Base-by-base conservation (phyloP, 2,113 vertebrate species). In the Odocoileus virginianus region DNA sequence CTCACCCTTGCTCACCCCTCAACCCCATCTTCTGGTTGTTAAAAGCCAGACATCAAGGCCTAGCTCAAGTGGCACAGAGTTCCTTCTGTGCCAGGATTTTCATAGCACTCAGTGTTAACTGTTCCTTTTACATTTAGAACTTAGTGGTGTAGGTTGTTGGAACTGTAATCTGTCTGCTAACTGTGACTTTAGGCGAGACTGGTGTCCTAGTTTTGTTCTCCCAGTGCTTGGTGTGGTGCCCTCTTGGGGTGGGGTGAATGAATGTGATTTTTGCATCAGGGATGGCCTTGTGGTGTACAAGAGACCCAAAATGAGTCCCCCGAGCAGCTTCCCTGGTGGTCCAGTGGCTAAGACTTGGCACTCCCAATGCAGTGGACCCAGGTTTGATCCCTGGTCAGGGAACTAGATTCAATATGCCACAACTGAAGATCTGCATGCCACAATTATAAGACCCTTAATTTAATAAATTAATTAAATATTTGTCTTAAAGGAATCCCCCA, bases 321-420 rank as follows among this genome's bases (percentile, higher is more conserved):
- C 1, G 2, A 43, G 36, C 0, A 0, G 36, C 36, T 27, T 76
- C 21, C 36, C 36, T 76, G 12, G 36, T 14, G 71, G 12, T 43
- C 71, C 71, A 76, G 21, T 43, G 36, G 23, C 28, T 43, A 43
- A 43, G 36, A 43, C 71, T 74, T 25, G 5, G 25, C 71, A 40
- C 11, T 74, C 23, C 11, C 36, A 14, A 25, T 74, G 71, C 71
- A 43, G 36, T 23, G 36, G 71, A 43, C 71, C 36, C 11, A 14
- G 71, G 71, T 74, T 74, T 43, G 36, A 43, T 74, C 21, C 71
- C 71, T 40, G 71, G 36, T 74, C 36, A 74, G 71, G 21, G 36
- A 74, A 43, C 71, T 74, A 74, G 71, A 74, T 13, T 43, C 64
- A 71, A 4, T 43, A 74, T 43, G 71, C 21, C 36, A 43, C 36